Evolutionary conservation across 2,113 vertebrate genomes (phyloP).

Genomic region (Clarias macrocephalus): DNA sequence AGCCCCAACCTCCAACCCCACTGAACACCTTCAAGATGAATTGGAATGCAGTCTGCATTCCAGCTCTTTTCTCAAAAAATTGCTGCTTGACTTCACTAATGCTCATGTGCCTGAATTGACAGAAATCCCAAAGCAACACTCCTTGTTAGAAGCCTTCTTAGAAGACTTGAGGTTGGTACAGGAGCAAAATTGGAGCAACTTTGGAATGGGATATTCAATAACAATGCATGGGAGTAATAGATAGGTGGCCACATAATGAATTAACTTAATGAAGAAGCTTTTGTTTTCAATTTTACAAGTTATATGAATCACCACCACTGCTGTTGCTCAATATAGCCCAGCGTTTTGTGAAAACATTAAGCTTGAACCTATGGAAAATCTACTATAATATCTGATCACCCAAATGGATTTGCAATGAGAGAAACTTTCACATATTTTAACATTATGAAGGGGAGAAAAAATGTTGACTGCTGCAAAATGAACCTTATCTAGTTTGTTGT

Average conservation of each 20-base stretch:
- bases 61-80: too few relatives aligned
- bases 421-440: background rate
- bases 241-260: background rate
- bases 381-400: background rate
- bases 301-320: background rate
- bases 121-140: too few relatives aligned
- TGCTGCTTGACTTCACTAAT: too few relatives aligned
- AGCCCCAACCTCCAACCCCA: too few relatives aligned
- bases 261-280: background rate
- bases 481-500: background rate
- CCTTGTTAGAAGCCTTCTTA: background rate
- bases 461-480: background rate
- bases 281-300: background rate
- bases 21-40: too few relatives aligned
- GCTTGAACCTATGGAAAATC: background rate
- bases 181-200: background rate
- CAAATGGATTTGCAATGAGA: background rate
- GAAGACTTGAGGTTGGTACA: background rate
- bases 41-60: too few relatives aligned
- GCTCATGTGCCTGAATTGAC: too few relatives aligned
- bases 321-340: background rate
- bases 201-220: background rate
- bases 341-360: background rate
- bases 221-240: background rate
- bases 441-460: background rate